Percentiles rank a stretch among this genome's conserved stretches.
phyloP scores from a whole-genome alignment of 2,113 vertebrate species.

The Zingel zingel region DNA sequence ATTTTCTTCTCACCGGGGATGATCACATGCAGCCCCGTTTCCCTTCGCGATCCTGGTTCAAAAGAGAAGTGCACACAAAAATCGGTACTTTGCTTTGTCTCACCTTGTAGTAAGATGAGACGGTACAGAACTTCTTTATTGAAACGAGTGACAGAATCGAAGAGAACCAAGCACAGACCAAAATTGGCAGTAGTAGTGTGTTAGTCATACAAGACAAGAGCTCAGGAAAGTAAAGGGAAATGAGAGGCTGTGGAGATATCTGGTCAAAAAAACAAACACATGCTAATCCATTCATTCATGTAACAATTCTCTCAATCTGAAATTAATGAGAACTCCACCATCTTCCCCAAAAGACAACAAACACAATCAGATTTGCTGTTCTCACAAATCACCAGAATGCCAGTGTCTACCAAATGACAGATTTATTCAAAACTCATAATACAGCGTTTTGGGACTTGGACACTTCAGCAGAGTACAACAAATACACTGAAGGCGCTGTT shows the following conservation, averaged over 20 bases:
- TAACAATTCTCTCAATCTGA: conserved; percentile 7
- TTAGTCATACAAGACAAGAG: conserved; percentile 70
- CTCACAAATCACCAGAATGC: conserved; percentile 66
- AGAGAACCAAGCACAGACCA: conserved; percentile 25
- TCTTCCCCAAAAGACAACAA: conserved; percentile 1
- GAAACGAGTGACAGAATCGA: conserved; percentile 25
- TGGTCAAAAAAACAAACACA: background rate
- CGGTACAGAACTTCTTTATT: conserved; percentile 8
- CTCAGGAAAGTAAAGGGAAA: conserved; percentile 32
- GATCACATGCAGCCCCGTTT: conserved; percentile 91
- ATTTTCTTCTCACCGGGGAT: conserved; percentile 94
- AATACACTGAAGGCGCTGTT: conserved; percentile 87
- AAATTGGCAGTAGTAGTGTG: conserved; percentile 18
- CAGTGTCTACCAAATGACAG: conserved; percentile 91
- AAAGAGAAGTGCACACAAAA: conserved; percentile 76
- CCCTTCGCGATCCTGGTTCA: conserved; percentile 89
- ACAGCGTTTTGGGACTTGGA: conserved; percentile 91
- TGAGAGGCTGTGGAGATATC: conserved; percentile 12
- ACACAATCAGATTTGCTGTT: conserved; percentile 26
- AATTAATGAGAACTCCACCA: conserved; percentile 16
- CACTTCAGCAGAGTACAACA: conserved; percentile 87
- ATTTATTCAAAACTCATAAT: conserved; percentile 98
- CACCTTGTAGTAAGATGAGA: background rate
- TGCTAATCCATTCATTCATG: conserved; percentile 6
- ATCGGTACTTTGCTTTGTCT: conserved; percentile 42